Conservation (phyloP, 1,140 invertebrate species). For the Metaphire vulgaris region DNA sequence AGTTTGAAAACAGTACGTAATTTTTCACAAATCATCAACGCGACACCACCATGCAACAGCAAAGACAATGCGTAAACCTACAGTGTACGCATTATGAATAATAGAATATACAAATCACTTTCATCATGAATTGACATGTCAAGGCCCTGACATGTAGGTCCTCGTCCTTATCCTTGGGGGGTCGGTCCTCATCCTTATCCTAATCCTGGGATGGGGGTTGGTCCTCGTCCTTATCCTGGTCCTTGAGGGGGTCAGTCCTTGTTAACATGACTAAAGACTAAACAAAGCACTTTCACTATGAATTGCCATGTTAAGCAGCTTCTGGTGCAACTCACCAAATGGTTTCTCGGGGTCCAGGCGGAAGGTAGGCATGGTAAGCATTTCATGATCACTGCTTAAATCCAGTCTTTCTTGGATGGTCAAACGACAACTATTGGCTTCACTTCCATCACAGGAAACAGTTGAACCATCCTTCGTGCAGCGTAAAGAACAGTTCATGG, state of each 20-base stretch:
- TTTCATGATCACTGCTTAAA: not conserved
- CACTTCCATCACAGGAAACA: too few species aligned
- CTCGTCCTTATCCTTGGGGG: too few species aligned
- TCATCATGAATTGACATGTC: too few species aligned
- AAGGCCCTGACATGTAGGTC: too few species aligned
- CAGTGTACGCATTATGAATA: too few species aligned
- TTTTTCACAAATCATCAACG: not conserved
- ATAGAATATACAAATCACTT: too few species aligned
- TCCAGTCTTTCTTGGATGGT: not conserved
- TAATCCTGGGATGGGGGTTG: not conserved
- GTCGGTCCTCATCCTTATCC: not conserved
- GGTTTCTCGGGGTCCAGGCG: not conserved
- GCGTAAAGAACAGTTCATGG: too few species aligned
- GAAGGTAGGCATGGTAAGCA: not conserved
- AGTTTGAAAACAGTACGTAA: not conserved
- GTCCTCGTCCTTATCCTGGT: not conserved
- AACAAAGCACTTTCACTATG: not conserved
- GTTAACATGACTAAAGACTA: not conserved
- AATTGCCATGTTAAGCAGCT: not conserved
- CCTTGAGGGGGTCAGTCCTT: not conserved
- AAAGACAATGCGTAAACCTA: not conserved
- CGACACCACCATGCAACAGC: not conserved
- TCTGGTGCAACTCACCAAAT: not conserved
- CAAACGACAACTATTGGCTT: not conserved
- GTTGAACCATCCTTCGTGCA: too few species aligned